Base-by-base conservation (phyloP, 2,797 vertebrate genomes). In the Smutsia temminckii region DNA sequence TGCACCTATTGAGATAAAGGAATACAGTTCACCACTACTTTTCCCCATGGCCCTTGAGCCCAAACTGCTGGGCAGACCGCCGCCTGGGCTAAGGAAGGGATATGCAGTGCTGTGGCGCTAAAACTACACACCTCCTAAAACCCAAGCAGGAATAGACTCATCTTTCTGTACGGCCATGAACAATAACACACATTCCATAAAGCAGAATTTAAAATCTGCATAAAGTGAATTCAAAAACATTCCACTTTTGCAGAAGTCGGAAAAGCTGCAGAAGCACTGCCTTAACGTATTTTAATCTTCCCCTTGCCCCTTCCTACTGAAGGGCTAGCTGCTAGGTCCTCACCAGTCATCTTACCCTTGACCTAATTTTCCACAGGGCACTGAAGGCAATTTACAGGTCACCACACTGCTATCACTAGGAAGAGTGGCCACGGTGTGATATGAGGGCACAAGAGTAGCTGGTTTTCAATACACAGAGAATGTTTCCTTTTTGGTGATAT, bases 391-490 rank as follows among this genome's bases (percentile, higher is more conserved):
- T 10, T 46, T 27, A 27, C 3, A 23, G 69, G 72, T 46, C 68
- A 71, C 64, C 74, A 66, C 13, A 42, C 51, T 51, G 69, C 59
- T 53, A 55, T n/a, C n/a, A 37, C 75, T 5, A 64, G 86, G 59
- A 49, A 72, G 40, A 92, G 59, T 78, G 77, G 77, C 51, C 77
- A 74, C 29, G 1, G 5, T 14, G 27, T 42, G 37, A 84, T 59
- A 77, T 20, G 66, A 61, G 81, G 21, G 80, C 21, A 49, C 37
- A 66, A 75, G 0, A 81, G n/a, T 11, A 57, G 42, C 42, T 69
- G 46, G 23, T 68, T 93, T 93, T 94, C 64, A 92, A 85, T 42
- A 61, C 20, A 64, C 53, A 80, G 46, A 95, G 63, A 87, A n/a
- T 59, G 61, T 16, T 90, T 75, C n/a, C 42, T 91, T 75, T 74